Conservation (phyloP, 2,888 invertebrate genomes). For the Eugnorisma glareosa region DNA sequence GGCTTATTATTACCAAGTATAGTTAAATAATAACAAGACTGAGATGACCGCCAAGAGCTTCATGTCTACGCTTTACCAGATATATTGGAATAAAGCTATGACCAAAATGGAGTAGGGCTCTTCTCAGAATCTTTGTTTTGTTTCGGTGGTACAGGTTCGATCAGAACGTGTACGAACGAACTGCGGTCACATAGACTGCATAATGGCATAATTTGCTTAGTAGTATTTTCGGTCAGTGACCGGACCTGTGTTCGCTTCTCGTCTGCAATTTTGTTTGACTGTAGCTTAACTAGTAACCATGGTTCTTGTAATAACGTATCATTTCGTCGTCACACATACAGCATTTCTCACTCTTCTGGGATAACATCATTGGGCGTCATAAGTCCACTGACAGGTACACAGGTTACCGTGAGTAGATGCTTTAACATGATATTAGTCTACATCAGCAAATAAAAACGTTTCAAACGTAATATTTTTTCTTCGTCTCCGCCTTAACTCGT, state of each 20-base stretch:
- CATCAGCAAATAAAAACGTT: not conserved
- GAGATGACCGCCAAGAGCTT: not conserved
- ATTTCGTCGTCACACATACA: not conserved
- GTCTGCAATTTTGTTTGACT: not conserved
- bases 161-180: not conserved
- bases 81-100: not conserved
- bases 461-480: not conserved
- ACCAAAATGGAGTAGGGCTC: not conserved
- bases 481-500: constrained; percentile 44
- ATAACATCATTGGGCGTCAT: not conserved
- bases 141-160: not conserved
- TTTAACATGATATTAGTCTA: not conserved
- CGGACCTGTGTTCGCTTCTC: not conserved
- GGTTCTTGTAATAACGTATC: not conserved
- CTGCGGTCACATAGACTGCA: not conserved
- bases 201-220: not conserved
- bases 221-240: not conserved
- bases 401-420: no score
- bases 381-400: not conserved
- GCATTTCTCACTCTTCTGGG: not conserved
- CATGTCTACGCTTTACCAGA: not conserved
- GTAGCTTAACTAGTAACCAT: not conserved
- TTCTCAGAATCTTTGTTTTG: not conserved
- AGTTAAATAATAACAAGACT: not conserved
- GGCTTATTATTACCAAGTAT: not conserved